A percentile compares a stretch with the other conserved stretches of the same genome.
Conservation (phyloP, 2,888 invertebrate genomes). For the Diarsia mendica region DNA sequence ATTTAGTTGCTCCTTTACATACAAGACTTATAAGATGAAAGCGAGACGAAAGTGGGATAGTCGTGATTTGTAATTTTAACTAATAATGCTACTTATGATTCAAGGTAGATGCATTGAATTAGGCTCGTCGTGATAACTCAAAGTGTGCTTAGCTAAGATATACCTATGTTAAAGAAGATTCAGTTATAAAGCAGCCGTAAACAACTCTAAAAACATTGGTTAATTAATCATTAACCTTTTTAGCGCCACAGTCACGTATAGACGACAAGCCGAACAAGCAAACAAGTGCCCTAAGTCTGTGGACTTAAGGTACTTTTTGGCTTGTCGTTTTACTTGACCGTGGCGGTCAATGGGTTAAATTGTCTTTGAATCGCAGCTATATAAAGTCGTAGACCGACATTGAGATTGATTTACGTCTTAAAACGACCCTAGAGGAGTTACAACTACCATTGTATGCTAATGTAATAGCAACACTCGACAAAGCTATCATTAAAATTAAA, state of each 20-base stretch:
- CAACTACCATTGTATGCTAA: constrained; percentile 55
- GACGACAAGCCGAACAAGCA: too few relatives aligned
- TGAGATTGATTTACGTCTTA: constrained; percentile 19
- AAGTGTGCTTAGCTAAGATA: background rate
- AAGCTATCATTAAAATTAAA: constrained; percentile 43
- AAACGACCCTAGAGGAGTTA: constrained; percentile 9
- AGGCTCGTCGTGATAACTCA: background rate
- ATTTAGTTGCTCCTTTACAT: constrained; percentile 24
- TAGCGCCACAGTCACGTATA: too few relatives aligned
- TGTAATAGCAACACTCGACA: constrained; percentile 57
- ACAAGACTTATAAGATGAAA: constrained; percentile 51
- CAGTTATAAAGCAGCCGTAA: too few relatives aligned
- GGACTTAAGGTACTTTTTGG: too few relatives aligned
- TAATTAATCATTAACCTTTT: too few relatives aligned
- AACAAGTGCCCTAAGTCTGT: too few relatives aligned
- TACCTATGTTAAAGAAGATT: background rate
- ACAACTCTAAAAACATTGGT: background rate
- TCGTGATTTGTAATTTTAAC: constrained; percentile 22
- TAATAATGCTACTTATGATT: constrained; percentile 24
- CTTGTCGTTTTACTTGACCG: too few relatives aligned
- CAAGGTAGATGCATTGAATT: constrained; percentile 28
- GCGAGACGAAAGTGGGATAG: constrained; percentile 15
- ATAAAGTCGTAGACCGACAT: background rate
- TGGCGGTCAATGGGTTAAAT: too few relatives aligned
- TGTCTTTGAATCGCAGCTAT: background rate